A percentile compares a stretch with the other conserved stretches of the same genome.
Conservation (phyloP, 2,797 vertebrate species). For the Lepus townsendii region DNA sequence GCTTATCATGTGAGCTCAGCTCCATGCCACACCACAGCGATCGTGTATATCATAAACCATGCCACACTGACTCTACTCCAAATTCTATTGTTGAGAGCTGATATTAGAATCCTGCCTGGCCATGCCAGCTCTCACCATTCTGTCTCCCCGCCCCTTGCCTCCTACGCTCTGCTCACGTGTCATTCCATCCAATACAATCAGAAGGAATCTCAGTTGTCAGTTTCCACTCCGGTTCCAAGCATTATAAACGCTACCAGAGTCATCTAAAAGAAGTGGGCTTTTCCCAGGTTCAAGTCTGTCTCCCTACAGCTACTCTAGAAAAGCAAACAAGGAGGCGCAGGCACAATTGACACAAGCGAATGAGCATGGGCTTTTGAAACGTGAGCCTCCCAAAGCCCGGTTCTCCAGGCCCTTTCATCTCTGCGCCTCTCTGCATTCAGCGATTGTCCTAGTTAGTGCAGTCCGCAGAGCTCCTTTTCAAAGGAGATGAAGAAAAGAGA, state of each 20-base stretch:
- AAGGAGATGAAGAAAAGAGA: slow-evolving; percentile 28
- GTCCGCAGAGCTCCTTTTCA: not conserved
- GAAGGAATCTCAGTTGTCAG: not conserved
- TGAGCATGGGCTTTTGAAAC: not conserved
- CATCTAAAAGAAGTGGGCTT: not conserved
- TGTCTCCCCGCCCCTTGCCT: not conserved
- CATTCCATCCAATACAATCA: not conserved
- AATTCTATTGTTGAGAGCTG: not conserved
- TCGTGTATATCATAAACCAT: not conserved
- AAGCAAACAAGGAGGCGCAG: not conserved
- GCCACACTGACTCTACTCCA: not conserved
- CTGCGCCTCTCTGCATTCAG: not conserved
- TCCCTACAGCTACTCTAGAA: not conserved
- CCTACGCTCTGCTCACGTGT: not conserved
- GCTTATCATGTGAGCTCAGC: not conserved
- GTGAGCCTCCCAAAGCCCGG: not conserved
- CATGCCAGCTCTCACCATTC: fast-evolving
- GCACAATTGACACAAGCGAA: not conserved
- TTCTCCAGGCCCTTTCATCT: not conserved
- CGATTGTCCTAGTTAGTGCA: not conserved
- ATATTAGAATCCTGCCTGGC: not conserved
- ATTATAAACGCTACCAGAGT: not conserved
- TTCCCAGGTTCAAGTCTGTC: not conserved
- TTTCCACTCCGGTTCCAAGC: not conserved
- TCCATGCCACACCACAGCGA: not conserved